These are phyloP conservation scores for Ochlodes sylvanus DNA, from an alignment of 2,888 invertebrate genomes.

Conservation along the genomic window DNA sequence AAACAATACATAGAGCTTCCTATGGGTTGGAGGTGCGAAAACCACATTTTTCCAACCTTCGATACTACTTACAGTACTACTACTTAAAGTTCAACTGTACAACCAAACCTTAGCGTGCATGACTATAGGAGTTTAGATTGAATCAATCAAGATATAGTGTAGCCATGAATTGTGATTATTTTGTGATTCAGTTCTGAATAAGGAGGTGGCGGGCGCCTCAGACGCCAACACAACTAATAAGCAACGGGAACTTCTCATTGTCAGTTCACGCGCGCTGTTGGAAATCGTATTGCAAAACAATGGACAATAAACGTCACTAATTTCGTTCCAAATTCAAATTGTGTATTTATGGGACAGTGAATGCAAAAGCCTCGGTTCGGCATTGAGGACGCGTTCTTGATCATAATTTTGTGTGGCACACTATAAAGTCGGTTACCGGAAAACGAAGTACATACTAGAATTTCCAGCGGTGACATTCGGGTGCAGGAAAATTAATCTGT, in stretches of 20 bases:
- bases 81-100: no score
- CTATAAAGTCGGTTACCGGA: neutral
- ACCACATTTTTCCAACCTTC: no score
- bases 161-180: no score
- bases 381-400: slow-evolving; percentile 1
- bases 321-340: slow-evolving; percentile 5
- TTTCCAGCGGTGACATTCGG: no score
- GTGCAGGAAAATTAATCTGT: no score
- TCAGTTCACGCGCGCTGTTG: neutral
- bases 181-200: neutral
- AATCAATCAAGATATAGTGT: no score
- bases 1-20: no score
- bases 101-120: no score
- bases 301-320: slow-evolving; percentile 8
- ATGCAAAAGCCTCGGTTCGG: neutral
- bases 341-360: neutral
- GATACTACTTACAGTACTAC: no score
- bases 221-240: slow-evolving; percentile 1
- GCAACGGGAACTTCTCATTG: slow-evolving; percentile 1
- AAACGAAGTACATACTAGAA: no score
- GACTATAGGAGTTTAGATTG: no score
- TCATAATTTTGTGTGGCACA: neutral
- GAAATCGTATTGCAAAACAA: slow-evolving; percentile 2
- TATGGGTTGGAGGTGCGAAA: no score
- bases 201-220: neutral